Conservation (phyloP, 1,140 invertebrate species). For the Papilio polytes region DNA sequence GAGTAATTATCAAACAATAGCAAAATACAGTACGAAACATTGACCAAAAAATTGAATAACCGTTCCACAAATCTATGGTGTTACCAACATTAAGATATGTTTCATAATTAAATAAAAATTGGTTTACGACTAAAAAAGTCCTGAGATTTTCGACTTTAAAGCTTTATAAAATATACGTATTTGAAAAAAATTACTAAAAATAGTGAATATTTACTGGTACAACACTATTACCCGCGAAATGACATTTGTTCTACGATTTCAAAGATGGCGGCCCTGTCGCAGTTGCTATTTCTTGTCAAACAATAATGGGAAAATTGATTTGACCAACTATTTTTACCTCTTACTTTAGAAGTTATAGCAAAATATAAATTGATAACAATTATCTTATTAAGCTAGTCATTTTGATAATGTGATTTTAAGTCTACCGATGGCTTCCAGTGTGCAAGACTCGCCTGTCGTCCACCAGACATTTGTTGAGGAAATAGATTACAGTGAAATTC, state of each 20-base stretch:
- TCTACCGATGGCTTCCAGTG: slow-evolving; percentile 81
- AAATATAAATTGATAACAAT: slow-evolving; percentile 54
- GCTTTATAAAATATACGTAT: neutral
- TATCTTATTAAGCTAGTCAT: slow-evolving; percentile 58
- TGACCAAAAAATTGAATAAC: neutral
- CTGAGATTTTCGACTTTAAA: neutral
- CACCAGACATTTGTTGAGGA: slow-evolving; percentile 82
- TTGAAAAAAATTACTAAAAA: neutral
- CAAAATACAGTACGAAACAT: neutral
- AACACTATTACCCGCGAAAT: slow-evolving; percentile 47
- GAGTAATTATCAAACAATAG: neutral
- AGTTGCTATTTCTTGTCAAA: slow-evolving; percentile 82
- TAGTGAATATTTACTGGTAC: slow-evolving; percentile 19
- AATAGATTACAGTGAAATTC: slow-evolving; percentile 83
- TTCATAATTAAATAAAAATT: neutral
- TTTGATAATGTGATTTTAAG: slow-evolving; percentile 82
- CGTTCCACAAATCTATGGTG: neutral
- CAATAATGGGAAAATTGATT: slow-evolving; percentile 78
- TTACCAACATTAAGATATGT: neutral
- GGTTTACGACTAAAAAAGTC: neutral
- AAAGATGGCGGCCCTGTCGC: slow-evolving; percentile 82
- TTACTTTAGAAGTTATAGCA: slow-evolving; percentile 61
- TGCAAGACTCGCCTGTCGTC: slow-evolving; percentile 76
- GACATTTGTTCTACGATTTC: slow-evolving; percentile 76
- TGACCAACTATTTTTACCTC: slow-evolving; percentile 72